Evolutionary conservation across 2,888 invertebrate species (phyloP).

Genomic region (Trichacis sp.): DNA sequence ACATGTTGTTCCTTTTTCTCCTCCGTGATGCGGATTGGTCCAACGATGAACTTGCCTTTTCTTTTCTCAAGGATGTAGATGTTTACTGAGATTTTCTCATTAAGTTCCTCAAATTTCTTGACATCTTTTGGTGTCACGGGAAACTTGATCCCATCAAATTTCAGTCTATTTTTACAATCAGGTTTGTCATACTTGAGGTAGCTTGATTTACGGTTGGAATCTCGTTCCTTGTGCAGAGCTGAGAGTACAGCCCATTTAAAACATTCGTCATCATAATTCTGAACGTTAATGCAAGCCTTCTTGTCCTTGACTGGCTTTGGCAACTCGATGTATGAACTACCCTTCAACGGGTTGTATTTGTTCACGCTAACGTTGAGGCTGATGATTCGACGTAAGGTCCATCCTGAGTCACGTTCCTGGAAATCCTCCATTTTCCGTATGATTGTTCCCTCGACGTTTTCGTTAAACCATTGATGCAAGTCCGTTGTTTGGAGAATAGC

Average conservation of each 20-base stretch:
- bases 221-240: background rate
- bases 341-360: background rate
- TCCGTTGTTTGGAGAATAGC: too few relatives aligned
- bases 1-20: too few relatives aligned
- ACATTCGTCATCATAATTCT: background rate
- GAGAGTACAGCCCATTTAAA: background rate
- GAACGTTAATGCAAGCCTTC: background rate
- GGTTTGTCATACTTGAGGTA: background rate
- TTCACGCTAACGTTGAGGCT: background rate
- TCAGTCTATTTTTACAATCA: too few relatives aligned
- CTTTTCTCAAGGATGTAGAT: background rate
- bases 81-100: background rate
- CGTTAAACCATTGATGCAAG: too few relatives aligned
- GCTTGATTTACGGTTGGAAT: background rate
- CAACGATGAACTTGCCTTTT: background rate
- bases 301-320: background rate
- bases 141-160: too few relatives aligned
- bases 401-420: background rate
- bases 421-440: conserved; percentile 28
- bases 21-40: too few relatives aligned
- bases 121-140: too few relatives aligned
- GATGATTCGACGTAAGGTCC: conserved; percentile 37
- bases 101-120: background rate
- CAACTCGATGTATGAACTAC: background rate
- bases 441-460: too few relatives aligned